phyloP scores from a whole-genome alignment of 2,797 vertebrate genomes.

The Oryzias dopingdopingensis region DNA sequence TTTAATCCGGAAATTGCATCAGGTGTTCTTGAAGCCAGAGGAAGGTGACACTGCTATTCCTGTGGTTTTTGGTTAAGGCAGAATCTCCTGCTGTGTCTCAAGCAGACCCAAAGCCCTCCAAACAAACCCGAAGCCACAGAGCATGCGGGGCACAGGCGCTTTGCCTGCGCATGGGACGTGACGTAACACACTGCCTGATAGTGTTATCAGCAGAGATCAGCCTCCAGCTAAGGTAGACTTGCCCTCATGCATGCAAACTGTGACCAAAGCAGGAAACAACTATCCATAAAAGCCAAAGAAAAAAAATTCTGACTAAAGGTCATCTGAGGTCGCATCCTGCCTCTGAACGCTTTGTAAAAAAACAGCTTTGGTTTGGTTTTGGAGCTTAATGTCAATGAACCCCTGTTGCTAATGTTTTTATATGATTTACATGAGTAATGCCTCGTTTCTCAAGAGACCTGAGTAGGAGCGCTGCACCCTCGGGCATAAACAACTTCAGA shows the following conservation, averaged over 20 bases:
- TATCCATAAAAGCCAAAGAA: slow-evolving; percentile 4
- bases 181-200: slow-evolving; percentile 33
- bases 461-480: slow-evolving; percentile 49
- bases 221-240: background rate
- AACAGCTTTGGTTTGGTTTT: slow-evolving; percentile 43
- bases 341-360: slow-evolving; percentile 45
- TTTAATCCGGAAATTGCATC: slow-evolving; percentile 25
- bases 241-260: slow-evolving; percentile 20
- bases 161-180: slow-evolving; percentile 20
- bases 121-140: slow-evolving; percentile 8
- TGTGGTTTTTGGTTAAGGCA: background rate
- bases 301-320: slow-evolving; percentile 42
- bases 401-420: slow-evolving; percentile 60
- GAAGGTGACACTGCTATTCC: slow-evolving; percentile 14
- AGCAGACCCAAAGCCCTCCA: slow-evolving; percentile 17
- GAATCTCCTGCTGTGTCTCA: slow-evolving; percentile 21
- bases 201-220: slow-evolving; percentile 23
- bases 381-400: slow-evolving; percentile 52
- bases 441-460: slow-evolving; percentile 43
- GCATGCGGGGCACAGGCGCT: slow-evolving; percentile 10
- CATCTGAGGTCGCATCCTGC: slow-evolving; percentile 37
- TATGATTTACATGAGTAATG: slow-evolving; percentile 68
- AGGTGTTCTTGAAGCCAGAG: slow-evolving; percentile 2
- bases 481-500: slow-evolving; percentile 60
- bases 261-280: slow-evolving; percentile 14